Conservation (phyloP, 2,113 vertebrate species). For the Pteruthius melanotis region DNA sequence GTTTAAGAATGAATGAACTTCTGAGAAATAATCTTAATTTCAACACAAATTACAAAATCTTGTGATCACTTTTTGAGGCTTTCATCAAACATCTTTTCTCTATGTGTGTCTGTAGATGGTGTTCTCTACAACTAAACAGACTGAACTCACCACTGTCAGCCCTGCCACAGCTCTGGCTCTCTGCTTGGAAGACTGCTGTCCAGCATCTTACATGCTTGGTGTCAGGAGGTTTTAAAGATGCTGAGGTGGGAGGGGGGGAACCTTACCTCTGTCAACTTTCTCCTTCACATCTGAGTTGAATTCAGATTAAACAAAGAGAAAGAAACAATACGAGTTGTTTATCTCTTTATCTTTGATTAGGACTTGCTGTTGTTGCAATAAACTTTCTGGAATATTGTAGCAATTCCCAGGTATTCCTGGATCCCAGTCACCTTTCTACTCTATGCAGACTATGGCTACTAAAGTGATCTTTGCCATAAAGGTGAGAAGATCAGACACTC, state of each 20-base stretch:
- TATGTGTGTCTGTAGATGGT: not conserved
- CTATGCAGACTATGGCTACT: not conserved
- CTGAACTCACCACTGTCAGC: not conserved
- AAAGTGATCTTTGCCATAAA: not conserved
- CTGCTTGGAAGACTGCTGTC: not conserved
- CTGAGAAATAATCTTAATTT: not conserved
- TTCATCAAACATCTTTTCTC: not conserved
- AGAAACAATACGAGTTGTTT: not conserved
- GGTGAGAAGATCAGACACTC: not conserved
- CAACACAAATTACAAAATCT: not conserved
- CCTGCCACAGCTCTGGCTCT: not conserved
- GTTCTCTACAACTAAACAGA: not conserved
- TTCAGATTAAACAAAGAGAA: not conserved
- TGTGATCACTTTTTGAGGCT: not conserved
- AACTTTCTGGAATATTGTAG: not conserved
- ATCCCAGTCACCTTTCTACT: not conserved
- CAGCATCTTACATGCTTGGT: not conserved
- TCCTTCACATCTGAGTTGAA: not conserved
- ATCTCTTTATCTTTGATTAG: not conserved
- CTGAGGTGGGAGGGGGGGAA: not conserved
- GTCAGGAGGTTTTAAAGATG: not conserved
- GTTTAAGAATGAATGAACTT: not conserved
- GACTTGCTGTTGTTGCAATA: not conserved
- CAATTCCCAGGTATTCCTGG: not conserved
- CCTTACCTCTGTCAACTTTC: not conserved